phyloP scores from a whole-genome alignment of 2,113 vertebrate species.

The Malurus alboscapulatus region DNA sequence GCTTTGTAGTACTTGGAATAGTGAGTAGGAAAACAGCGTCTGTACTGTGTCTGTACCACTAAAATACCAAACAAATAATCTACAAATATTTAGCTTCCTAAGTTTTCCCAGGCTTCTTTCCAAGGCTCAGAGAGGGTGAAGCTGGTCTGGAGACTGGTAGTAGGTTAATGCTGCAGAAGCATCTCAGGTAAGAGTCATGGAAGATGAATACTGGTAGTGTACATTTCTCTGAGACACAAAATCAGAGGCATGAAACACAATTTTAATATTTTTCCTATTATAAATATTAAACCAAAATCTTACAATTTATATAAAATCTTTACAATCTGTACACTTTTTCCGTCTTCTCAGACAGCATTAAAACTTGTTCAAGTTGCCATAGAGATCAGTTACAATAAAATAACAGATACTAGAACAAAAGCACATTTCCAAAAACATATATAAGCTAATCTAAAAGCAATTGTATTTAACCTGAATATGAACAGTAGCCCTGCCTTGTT shows the following conservation, averaged over 20 bases:
- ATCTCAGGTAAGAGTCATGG: not conserved
- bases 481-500: not conserved
- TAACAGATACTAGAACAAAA: not conserved
- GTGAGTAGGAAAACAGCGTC: not conserved
- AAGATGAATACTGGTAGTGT: not conserved
- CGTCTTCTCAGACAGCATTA: slow-evolving; percentile 38
- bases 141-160: not conserved
- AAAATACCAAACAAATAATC: not conserved
- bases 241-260: not conserved
- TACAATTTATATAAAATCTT: slow-evolving; percentile 69
- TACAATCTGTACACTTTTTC: slow-evolving; percentile 72
- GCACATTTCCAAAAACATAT: not conserved
- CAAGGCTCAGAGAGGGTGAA: not conserved
- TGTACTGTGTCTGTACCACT: not conserved
- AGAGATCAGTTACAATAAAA: not conserved
- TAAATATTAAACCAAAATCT: slow-evolving; percentile 72
- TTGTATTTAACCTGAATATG: not conserved
- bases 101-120: not conserved
- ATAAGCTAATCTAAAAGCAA: not conserved
- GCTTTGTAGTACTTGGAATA: not conserved
- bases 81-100: not conserved
- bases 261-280: slow-evolving; percentile 68
- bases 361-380: slow-evolving; percentile 24
- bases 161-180: not conserved
- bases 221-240: not conserved